phyloP scores from a whole-genome alignment of 2,888 invertebrate genomes.

The Pheosia gnoma region DNA sequence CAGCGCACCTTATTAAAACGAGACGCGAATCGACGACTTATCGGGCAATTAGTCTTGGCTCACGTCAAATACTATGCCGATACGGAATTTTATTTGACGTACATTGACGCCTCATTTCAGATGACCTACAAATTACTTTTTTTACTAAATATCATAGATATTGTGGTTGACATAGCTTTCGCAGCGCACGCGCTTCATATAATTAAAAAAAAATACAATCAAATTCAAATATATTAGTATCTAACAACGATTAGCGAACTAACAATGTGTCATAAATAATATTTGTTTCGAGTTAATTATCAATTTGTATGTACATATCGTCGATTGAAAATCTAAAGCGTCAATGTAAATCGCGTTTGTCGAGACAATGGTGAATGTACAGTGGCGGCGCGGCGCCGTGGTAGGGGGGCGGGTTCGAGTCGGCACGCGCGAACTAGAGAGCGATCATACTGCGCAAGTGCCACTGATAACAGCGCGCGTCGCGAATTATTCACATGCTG shows the following conservation, averaged over 20 bases:
- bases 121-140: slow-evolving; percentile 4
- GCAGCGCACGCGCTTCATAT: slow-evolving; percentile 1
- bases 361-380: slow-evolving; percentile 30
- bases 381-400: slow-evolving; percentile 34
- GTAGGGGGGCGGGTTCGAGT: slow-evolving; percentile 48
- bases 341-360: slow-evolving; percentile 56
- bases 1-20: slow-evolving; percentile 83
- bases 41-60: slow-evolving; percentile 82
- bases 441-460: slow-evolving; percentile 73
- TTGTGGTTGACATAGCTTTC: slow-evolving; percentile 4
- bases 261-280: slow-evolving; percentile 25
- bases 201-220: slow-evolving; percentile 6
- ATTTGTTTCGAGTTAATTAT: slow-evolving; percentile 17
- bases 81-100: slow-evolving; percentile 55
- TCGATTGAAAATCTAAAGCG: slow-evolving; percentile 40
- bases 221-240: slow-evolving; percentile 13
- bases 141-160: background rate
- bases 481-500: slow-evolving; percentile 78
- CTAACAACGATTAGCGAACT: slow-evolving; percentile 5
- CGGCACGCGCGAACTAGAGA: slow-evolving; percentile 71
- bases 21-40: slow-evolving; percentile 84
- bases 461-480: slow-evolving; percentile 70
- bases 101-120: slow-evolving; percentile 60
- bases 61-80: slow-evolving; percentile 70
- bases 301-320: slow-evolving; percentile 19